Conservation (phyloP, 2,888 invertebrate species). For the Andrena dorsata region DNA sequence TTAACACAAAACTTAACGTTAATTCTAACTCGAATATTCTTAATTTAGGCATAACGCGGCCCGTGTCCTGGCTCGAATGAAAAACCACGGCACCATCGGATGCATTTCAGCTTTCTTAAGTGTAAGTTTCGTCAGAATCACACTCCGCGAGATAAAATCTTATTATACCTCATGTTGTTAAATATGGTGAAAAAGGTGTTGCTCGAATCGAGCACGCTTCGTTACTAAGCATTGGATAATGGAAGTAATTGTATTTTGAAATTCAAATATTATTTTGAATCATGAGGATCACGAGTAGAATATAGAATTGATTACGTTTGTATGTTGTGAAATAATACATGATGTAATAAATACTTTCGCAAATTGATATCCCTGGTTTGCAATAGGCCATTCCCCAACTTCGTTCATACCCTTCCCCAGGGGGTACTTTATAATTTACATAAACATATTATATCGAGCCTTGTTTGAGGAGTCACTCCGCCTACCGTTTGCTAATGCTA, state of each 20-base stretch:
- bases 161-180: neutral
- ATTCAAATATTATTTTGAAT: neutral
- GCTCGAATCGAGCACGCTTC: no score
- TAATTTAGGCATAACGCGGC: constrained; percentile 78
- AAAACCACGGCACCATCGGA: constrained; percentile 3
- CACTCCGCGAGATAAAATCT: neutral
- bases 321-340: neutral
- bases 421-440: no score
- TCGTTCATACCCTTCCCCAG: neutral
- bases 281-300: neutral
- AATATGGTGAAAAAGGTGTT: neutral
- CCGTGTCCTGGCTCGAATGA: constrained; percentile 57
- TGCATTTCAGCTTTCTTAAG: neutral
- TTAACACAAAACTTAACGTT: constrained; percentile 73
- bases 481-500: no score
- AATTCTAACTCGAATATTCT: constrained; percentile 74
- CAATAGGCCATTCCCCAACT: neutral
- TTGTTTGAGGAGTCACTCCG: no score
- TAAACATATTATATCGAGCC: no score
- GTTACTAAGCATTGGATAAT: no score
- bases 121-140: neutral
- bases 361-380: neutral
- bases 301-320: neutral
- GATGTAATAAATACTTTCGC: constrained; percentile 3
- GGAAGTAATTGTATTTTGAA: neutral